phyloP scores from a whole-genome alignment of 2,113 vertebrate genomes.

The Caretta caretta region DNA sequence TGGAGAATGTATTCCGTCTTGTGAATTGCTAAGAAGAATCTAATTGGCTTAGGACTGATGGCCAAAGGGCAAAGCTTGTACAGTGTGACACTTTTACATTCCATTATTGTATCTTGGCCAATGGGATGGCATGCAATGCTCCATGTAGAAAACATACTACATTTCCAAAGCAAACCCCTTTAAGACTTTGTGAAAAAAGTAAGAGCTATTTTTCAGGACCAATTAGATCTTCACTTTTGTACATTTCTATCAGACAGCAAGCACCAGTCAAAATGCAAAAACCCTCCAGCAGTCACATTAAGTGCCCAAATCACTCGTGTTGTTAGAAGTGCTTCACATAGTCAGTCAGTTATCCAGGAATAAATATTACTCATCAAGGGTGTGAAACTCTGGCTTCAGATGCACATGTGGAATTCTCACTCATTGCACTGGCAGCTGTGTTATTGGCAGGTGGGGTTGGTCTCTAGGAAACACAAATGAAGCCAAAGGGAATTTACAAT shows the following conservation, averaged over 20 bases:
- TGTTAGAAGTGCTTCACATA: background rate
- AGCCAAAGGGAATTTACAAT: background rate
- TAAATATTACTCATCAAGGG: background rate
- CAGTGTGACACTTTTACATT: background rate
- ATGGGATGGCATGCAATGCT: background rate
- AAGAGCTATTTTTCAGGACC: background rate
- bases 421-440: fast-evolving
- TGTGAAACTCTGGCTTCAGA: background rate
- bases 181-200: background rate
- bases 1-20: background rate
- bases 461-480: no score
- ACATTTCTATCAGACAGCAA: background rate
- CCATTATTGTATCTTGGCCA: background rate
- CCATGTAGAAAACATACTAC: background rate
- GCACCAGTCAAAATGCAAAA: background rate
- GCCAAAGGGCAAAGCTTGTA: background rate
- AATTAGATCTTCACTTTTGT: background rate
- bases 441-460: background rate
- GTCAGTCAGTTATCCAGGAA: no score
- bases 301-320: background rate
- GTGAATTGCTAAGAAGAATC: background rate
- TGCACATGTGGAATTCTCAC: background rate
- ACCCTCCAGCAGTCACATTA: background rate
- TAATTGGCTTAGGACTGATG: background rate
- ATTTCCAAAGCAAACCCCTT: background rate